Percentiles rank a stretch among this genome's conserved stretches.
Evolutionary conservation across 2,113 vertebrate species (phyloP).

Genomic region (Oreochromis tanganicae): DNA sequence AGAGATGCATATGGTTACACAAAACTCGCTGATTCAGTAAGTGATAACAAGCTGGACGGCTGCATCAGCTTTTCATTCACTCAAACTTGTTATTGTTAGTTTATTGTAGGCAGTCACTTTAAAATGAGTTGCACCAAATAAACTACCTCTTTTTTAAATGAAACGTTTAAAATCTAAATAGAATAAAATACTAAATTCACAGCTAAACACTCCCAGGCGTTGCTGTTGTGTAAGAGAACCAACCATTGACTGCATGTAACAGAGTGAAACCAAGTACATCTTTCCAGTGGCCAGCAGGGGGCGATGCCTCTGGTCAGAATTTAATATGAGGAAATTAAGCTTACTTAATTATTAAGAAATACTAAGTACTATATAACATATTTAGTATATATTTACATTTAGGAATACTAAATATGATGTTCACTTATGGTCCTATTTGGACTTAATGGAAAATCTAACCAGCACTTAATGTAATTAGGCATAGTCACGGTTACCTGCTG

Average conservation of each 20-base stretch:
- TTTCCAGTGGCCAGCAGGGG: background rate
- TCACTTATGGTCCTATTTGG: background rate
- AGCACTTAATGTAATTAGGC: background rate
- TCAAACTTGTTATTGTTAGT: background rate
- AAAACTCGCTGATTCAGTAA: background rate
- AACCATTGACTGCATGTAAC: background rate
- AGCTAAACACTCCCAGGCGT: background rate
- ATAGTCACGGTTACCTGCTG: background rate
- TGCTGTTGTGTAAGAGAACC: background rate
- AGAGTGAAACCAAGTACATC: background rate
- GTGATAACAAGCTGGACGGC: background rate
- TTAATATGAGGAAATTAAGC: background rate
- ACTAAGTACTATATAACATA: background rate
- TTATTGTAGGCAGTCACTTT: background rate
- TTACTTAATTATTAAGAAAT: background rate
- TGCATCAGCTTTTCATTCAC: slow-evolving; percentile 13
- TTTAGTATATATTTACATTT: too few relatives aligned
- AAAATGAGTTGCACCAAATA: background rate
- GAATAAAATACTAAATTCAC: background rate
- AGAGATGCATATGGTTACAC: slow-evolving; percentile 59
- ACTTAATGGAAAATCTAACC: background rate
- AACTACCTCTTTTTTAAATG: background rate
- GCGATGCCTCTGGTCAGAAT: background rate
- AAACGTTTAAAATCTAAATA: background rate
- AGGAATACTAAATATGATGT: background rate